phyloP scores from a whole-genome alignment of 2,888 invertebrate genomes.

The Dasysyrphus albostriatus region DNA sequence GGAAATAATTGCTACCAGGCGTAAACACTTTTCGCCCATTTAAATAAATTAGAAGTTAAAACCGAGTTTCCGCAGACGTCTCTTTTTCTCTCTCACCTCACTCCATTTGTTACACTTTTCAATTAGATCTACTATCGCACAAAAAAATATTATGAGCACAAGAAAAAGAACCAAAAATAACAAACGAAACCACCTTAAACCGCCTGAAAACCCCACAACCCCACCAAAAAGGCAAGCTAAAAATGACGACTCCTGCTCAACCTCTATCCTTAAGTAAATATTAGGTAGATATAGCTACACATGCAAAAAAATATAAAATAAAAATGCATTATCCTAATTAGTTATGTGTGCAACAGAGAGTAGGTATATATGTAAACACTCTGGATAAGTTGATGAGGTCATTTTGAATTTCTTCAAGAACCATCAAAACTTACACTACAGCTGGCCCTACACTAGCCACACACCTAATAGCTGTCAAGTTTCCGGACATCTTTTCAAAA shows the following conservation, averaged over 20 bases:
- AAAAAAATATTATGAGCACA: slow-evolving; percentile 13
- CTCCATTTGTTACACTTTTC: slow-evolving; percentile 59
- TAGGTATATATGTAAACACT: neutral
- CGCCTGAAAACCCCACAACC: neutral
- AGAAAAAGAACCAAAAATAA: too few species aligned
- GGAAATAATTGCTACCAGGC: slow-evolving; percentile 75
- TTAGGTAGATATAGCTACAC: neutral
- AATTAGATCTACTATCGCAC: slow-evolving; percentile 58
- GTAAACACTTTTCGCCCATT: slow-evolving; percentile 75
- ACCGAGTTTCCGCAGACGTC: slow-evolving; percentile 50
- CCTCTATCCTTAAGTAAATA: slow-evolving; percentile 31
- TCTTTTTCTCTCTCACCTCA: neutral
- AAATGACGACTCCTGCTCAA: neutral
- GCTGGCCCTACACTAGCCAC: too few species aligned
- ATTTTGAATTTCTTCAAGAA: too few species aligned
- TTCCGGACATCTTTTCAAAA: too few species aligned
- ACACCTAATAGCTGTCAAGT: too few species aligned
- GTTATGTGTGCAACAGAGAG: slow-evolving; percentile 69
- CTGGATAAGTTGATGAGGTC: neutral
- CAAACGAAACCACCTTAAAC: neutral
- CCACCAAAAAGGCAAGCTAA: neutral
- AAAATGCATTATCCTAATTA: slow-evolving; percentile 75
- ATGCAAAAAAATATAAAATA: slow-evolving; percentile 21
- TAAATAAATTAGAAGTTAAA: slow-evolving; percentile 76
- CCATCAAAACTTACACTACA: too few species aligned